phyloP scores from a whole-genome alignment of 2,888 invertebrate genomes.

The Ceramica pisi region DNA sequence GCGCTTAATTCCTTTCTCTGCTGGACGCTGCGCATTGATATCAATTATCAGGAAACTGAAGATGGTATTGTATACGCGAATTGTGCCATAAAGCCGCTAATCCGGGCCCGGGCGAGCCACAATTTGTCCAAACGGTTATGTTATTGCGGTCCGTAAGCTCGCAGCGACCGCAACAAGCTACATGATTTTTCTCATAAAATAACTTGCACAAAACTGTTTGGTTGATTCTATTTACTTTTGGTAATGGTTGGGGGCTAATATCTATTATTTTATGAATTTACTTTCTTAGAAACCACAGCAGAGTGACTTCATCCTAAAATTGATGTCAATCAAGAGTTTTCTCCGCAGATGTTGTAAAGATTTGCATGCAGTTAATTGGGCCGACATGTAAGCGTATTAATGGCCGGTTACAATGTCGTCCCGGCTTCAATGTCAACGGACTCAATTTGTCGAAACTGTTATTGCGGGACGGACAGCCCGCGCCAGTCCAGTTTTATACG shows the following conservation, averaged over 20 bases:
- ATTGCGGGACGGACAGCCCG: conserved; percentile 81
- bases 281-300: not conserved
- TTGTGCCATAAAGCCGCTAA: conserved; percentile 89
- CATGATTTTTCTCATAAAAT: conserved; percentile 85
- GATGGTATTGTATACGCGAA: conserved; percentile 81
- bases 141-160: conserved; percentile 88
- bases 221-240: conserved; percentile 63
- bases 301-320: conserved; percentile 3
- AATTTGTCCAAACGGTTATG: conserved; percentile 90
- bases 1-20: conserved; percentile 81
- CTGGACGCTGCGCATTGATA: conserved; percentile 85
- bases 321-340: conserved; percentile 22
- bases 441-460: conserved; percentile 89
- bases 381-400: conserved; percentile 68
- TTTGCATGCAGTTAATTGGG: conserved; percentile 63
- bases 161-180: conserved; percentile 75
- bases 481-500: conserved; percentile 83
- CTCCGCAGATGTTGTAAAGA: conserved; percentile 37
- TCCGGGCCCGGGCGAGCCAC: conserved; percentile 85
- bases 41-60: conserved; percentile 86
- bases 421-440: conserved; percentile 83
- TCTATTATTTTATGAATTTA: not conserved
- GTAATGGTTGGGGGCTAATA: conserved; percentile 3
- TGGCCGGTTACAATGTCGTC: conserved; percentile 75
- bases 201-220: conserved; percentile 74